Percentiles rank a stretch among this genome's conserved stretches.
These are phyloP conservation scores for Rhamnusium bicolor DNA, from an alignment of 2,888 invertebrate species.

Conservation along the genomic window DNA sequence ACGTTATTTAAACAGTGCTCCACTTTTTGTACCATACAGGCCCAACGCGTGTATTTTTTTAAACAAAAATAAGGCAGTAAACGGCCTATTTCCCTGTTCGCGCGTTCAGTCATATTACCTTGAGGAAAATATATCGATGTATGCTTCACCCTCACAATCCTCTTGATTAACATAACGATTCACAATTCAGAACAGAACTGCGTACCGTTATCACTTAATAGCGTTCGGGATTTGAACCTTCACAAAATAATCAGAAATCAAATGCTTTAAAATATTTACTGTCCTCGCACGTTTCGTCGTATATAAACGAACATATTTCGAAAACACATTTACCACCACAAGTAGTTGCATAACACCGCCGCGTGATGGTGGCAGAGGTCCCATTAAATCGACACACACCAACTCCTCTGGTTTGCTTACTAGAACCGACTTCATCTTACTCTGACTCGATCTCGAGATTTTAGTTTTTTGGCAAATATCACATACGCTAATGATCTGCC, in stretches of 20 bases:
- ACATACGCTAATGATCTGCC: no score
- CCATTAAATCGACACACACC: slow-evolving; percentile 6
- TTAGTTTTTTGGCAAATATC: no score
- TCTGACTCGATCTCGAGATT: slow-evolving; percentile 53
- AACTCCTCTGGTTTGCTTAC: background rate
- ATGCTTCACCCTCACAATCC: background rate
- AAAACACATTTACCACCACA: slow-evolving; percentile 10
- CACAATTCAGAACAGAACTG: slow-evolving; percentile 12
- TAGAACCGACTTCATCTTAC: background rate
- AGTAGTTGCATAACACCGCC: background rate
- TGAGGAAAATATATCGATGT: slow-evolving; percentile 1
- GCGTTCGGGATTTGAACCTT: background rate
- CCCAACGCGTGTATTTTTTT: slow-evolving; percentile 1
- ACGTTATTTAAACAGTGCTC: slow-evolving; percentile 3
- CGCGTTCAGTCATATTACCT: background rate
- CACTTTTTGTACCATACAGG: background rate
- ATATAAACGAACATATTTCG: background rate
- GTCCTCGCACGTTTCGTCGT: slow-evolving; percentile 2
- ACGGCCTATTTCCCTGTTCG: slow-evolving; percentile 16
- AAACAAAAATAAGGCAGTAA: background rate
- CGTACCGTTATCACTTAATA: slow-evolving; percentile 8
- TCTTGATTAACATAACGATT: background rate
- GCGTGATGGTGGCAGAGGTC: slow-evolving; percentile 4
- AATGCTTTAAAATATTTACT: background rate
- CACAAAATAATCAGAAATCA: background rate